phyloP scores from a whole-genome alignment of 2,113 vertebrate species.

The Oenanthe melanoleuca region DNA sequence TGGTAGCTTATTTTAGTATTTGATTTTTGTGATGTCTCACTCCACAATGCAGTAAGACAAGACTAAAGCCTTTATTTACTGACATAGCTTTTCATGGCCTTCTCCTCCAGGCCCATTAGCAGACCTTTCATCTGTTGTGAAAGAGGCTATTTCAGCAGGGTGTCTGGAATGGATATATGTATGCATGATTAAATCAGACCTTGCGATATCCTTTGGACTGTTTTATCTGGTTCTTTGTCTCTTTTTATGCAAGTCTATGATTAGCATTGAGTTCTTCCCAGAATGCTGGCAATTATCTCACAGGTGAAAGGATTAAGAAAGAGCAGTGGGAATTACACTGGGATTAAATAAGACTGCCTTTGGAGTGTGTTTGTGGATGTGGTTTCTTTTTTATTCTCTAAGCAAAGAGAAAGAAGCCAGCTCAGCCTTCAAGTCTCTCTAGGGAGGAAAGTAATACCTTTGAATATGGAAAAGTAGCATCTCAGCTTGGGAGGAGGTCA shows the following conservation, averaged over 20 bases:
- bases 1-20: neutral
- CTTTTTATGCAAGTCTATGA: slow-evolving; percentile 71
- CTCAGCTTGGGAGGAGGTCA: slow-evolving; percentile 11
- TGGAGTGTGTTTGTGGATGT: slow-evolving; percentile 25
- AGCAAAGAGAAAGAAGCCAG: slow-evolving; percentile 29
- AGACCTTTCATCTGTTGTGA: slow-evolving; percentile 3
- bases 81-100: neutral
- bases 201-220: slow-evolving; percentile 38
- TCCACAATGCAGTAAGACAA: neutral
- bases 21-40: neutral
- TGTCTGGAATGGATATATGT: slow-evolving; percentile 27
- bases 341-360: slow-evolving; percentile 68
- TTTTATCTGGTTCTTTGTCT: slow-evolving; percentile 71
- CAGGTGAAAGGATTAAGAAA: slow-evolving; percentile 77
- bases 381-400: neutral
- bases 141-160: slow-evolving; percentile 5
- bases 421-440: slow-evolving; percentile 48
- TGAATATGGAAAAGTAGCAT: slow-evolving; percentile 39
- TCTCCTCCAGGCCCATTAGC: neutral
- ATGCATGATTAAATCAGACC: slow-evolving; percentile 59
- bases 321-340: slow-evolving; percentile 64
- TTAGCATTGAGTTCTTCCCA: slow-evolving; percentile 71
- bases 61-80: neutral
- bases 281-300: slow-evolving; percentile 76
- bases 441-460: slow-evolving; percentile 39